These are phyloP conservation scores for Urosaurus nigricauda DNA, from an alignment of 2,797 vertebrate species.

Conservation along the genomic window DNA sequence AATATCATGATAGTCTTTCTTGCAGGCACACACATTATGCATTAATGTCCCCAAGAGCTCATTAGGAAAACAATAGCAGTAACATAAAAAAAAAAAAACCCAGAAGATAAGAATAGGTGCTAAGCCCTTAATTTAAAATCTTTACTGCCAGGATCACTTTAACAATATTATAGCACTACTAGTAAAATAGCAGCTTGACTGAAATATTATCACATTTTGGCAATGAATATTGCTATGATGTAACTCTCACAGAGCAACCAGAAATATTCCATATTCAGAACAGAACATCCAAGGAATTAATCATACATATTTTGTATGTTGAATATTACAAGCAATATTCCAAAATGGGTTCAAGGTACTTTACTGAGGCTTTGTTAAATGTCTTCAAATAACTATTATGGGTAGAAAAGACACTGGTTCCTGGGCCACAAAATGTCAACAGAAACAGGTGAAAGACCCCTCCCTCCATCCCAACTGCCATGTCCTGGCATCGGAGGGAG, in stretches of 20 bases:
- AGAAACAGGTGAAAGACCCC: neutral
- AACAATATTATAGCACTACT: slow-evolving; percentile 48
- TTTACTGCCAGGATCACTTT: slow-evolving; percentile 45
- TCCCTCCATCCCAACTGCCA: too few species aligned
- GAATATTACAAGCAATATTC: neutral
- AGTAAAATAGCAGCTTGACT: slow-evolving; percentile 58
- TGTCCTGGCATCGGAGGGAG: too few species aligned
- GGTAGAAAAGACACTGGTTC: neutral
- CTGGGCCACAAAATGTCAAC: neutral
- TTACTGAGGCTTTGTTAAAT: neutral
- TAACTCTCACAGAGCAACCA: slow-evolving; percentile 16
- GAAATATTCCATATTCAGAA: slow-evolving; percentile 8
- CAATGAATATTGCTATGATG: slow-evolving; percentile 16
- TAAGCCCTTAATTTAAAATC: slow-evolving; percentile 49
- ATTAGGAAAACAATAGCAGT: slow-evolving; percentile 45
- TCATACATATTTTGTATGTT: neutral
- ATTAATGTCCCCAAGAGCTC: slow-evolving; percentile 20
- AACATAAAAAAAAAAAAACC: slow-evolving; percentile 16
- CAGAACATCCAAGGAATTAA: slow-evolving; percentile 7
- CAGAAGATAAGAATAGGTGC: slow-evolving; percentile 32
- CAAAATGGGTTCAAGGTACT: neutral
- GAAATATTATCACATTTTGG: slow-evolving; percentile 48
- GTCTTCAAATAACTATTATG: neutral
- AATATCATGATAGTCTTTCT: neutral
- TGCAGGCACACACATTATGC: slow-evolving; percentile 21